Base-by-base conservation (phyloP, 2,888 invertebrate species). In the Strigamia maritima region DNA sequence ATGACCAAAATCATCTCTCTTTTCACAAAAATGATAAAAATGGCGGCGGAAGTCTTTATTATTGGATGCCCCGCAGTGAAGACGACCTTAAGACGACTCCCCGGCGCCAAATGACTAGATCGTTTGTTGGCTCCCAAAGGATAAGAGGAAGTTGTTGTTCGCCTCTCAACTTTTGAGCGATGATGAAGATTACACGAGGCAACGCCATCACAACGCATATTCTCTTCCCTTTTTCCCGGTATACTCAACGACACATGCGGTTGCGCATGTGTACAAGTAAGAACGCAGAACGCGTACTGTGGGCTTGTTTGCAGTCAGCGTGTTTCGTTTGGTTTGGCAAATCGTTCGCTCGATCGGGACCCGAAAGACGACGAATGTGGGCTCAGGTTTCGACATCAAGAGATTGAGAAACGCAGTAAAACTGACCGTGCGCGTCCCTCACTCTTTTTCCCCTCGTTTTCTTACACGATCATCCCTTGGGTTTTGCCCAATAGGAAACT, bases 131-230 rank as follows among this genome's bases (percentile, higher is more conserved):
- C 60, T 60, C 60, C 60, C 60, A 3, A 19, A 19, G 60, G 60
- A 60, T 44, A 44, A 44, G 16, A 44, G 40, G 16, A 60, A 19
- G 19, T 60, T 24, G 60, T 24, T 22, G 22, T 60, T 60, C 60
- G 60, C 60, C 60, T 60, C 24, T 60, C 60, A 60, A 60, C 60
- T 60, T 49, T 60, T 60, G 22, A 60, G 24, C 60, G 60, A 60
- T 60, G 60, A 60, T 60, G 60, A 60, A 60, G 60, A 60, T 60
- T 60, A 60, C 60, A 60, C 60, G 22, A 24, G 60, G 60, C 60
- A 60, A 24, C 60, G 60, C 60, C 60, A 19, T 24, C 60, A 10
- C n/a, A 19, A 19, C 60, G 60, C 40, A 19, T n/a, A 49, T n/a
- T 49, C n/a, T 49, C n/a, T 49, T n/a, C 49, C 14, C 8, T 40